Conservation (phyloP, 1,140 invertebrate species). For the Gyrodactylus bullatarudis region DNA sequence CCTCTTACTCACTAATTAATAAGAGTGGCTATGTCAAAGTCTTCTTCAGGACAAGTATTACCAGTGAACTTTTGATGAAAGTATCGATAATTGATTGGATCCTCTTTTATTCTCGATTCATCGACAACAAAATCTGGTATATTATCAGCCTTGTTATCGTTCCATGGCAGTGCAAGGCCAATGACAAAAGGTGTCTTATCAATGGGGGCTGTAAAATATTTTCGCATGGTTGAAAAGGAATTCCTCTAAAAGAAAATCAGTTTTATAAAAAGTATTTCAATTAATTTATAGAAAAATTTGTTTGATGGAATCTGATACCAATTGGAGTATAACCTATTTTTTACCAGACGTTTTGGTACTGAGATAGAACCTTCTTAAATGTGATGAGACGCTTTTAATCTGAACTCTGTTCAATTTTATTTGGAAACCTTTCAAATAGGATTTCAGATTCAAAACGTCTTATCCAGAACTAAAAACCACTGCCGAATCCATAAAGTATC, state of each 20-base stretch:
- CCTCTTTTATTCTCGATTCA: neutral
- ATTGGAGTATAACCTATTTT: no score
- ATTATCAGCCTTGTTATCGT: neutral
- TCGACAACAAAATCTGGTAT: neutral
- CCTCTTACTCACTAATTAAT: neutral
- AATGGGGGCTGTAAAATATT: neutral
- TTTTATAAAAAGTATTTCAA: no score
- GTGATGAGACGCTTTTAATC: no score
- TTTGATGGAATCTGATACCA: no score
- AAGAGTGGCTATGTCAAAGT: neutral
- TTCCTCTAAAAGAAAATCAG: neutral
- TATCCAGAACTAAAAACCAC: no score
- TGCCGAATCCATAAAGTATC: no score
- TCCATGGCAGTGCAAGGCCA: neutral
- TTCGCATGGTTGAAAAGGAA: neutral
- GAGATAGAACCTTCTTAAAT: no score
- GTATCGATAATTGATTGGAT: neutral
- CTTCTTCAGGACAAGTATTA: neutral
- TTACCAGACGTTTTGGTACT: no score
- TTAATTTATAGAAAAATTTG: no score
- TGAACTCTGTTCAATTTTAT: no score
- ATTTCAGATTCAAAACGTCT: no score
- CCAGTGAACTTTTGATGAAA: neutral
- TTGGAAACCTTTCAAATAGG: no score
- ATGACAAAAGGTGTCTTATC: neutral